These are phyloP conservation scores for Sebastes itinus DNA, from an alignment of 2,797 vertebrate genomes.

Conservation along the genomic window DNA sequence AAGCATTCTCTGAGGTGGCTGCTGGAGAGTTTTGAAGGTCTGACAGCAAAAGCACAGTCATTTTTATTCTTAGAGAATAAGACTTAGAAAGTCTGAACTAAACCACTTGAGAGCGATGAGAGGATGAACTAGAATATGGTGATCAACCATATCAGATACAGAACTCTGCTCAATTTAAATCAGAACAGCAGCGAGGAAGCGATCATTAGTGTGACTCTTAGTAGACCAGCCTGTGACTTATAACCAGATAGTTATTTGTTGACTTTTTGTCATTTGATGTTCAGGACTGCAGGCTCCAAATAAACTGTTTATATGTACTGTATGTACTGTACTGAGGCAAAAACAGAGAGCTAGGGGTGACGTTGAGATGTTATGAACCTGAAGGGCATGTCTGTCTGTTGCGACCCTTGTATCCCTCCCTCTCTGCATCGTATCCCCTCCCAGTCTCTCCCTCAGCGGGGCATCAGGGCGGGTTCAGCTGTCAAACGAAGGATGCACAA, in stretches of 20 bases:
- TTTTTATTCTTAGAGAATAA: neutral
- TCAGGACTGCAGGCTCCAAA: neutral
- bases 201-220: neutral
- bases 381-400: slow-evolving; percentile 12
- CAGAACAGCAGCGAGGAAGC: neutral
- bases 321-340: neutral
- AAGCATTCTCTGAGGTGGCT: neutral
- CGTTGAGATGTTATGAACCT: slow-evolving; percentile 16
- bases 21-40: neutral
- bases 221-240: neutral
- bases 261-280: neutral
- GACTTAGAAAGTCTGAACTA: neutral
- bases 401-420: neutral
- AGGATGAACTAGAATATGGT: neutral
- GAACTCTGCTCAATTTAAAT: neutral
- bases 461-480: neutral
- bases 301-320: slow-evolving; percentile 12
- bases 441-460: neutral
- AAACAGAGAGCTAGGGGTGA: neutral
- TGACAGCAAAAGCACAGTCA: neutral
- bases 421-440: neutral
- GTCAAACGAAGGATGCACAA: neutral
- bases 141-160: neutral
- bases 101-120: neutral
- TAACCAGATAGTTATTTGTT: neutral